Evolutionary conservation across 2,888 invertebrate genomes (phyloP).

Genomic region (Erebia aethiops): DNA sequence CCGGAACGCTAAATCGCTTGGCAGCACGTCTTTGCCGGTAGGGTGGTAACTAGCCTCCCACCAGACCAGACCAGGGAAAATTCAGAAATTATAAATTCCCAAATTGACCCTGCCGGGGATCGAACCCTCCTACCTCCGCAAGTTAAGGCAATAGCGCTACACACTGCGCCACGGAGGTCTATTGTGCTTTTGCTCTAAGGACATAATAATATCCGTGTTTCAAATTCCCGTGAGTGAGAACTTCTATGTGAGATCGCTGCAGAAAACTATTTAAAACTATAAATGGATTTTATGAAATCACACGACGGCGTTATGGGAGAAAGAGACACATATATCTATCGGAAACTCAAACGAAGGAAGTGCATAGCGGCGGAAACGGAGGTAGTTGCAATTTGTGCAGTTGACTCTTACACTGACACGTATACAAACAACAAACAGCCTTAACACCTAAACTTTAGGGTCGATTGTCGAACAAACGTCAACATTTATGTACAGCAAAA

Average conservation of each 20-base stretch:
- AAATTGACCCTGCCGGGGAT: no score
- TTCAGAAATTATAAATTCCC: no score
- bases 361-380: constrained; percentile 46
- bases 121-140: no score
- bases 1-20: no score
- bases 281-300: constrained; percentile 25
- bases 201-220: no score
- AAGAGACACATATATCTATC: constrained; percentile 38
- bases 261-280: constrained; percentile 15
- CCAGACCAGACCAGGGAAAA: no score
- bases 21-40: no score
- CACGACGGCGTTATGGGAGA: constrained; percentile 35
- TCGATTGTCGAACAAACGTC: constrained; percentile 32
- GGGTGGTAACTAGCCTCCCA: no score
- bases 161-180: no score
- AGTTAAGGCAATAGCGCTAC: no score
- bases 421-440: constrained; percentile 31
- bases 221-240: no score
- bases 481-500: constrained; percentile 10
- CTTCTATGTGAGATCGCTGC: background rate
- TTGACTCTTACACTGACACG: constrained; percentile 39
- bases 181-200: no score
- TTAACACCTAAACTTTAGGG: constrained; percentile 30
- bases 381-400: constrained; percentile 45
- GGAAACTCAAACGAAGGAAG: constrained; percentile 43